Percentiles rank a stretch among this genome's conserved stretches.
These are phyloP conservation scores for Morpho achilles DNA, from an alignment of 2,888 invertebrate genomes.

Conservation along the genomic window DNA sequence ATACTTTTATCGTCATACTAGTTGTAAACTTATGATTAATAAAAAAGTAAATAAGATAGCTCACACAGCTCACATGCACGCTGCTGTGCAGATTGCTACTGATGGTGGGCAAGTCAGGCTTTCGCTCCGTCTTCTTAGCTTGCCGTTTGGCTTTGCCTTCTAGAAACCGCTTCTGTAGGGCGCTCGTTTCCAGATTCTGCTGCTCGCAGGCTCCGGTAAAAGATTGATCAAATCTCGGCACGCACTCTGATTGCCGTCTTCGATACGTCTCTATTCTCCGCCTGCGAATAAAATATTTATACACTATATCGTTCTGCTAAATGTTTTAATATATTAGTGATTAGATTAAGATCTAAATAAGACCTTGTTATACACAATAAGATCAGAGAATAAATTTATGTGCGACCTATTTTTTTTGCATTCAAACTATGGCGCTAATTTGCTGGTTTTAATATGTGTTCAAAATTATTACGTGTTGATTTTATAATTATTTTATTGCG, in stretches of 20 bases:
- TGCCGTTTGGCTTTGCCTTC: slow-evolving; percentile 94
- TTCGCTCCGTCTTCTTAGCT: slow-evolving; percentile 87
- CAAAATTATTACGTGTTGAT: no score
- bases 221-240: slow-evolving; percentile 92
- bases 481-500: no score
- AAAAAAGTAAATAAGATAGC: slow-evolving; percentile 27
- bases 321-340: no score
- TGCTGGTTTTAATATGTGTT: no score
- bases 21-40: no score
- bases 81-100: slow-evolving; percentile 83
- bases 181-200: slow-evolving; percentile 92
- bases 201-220: slow-evolving; percentile 93
- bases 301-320: no score
- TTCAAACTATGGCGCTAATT: no score
- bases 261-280: slow-evolving; percentile 93
- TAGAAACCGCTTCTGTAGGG: slow-evolving; percentile 92
- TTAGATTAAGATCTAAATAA: no score
- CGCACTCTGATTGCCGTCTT: slow-evolving; percentile 90
- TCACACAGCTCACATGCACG: slow-evolving; percentile 81
- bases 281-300: slow-evolving; percentile 48
- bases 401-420: no score
- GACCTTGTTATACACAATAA: no score
- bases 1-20: no score
- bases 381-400: no score
- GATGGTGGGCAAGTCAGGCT: slow-evolving; percentile 68